A percentile compares a stretch with the other conserved stretches of the same genome.
These are phyloP conservation scores for Eristalis pertinax DNA, from an alignment of 2,888 invertebrate genomes.

Conservation along the genomic window DNA sequence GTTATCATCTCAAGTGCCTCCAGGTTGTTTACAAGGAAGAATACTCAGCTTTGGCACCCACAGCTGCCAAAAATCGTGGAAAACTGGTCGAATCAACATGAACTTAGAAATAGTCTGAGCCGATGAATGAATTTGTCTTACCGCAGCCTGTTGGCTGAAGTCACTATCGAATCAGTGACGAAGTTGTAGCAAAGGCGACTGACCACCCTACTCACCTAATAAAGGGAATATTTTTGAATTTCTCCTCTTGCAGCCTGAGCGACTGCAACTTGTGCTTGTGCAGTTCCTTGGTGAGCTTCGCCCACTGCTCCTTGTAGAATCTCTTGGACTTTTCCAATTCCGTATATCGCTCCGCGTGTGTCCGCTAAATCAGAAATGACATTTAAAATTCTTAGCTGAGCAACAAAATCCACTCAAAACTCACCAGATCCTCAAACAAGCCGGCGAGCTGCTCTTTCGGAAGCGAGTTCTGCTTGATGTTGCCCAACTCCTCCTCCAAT, in stretches of 20 bases:
- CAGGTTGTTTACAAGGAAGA: too few relatives aligned
- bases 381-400: neutral
- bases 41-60: too few relatives aligned
- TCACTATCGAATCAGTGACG: too few relatives aligned
- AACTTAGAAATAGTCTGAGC: too few relatives aligned
- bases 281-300: conserved; percentile 86
- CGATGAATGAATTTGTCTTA: too few relatives aligned
- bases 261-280: conserved; percentile 83
- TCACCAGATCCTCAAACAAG: conserved; percentile 86
- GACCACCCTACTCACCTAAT: conserved; percentile 73
- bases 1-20: too few relatives aligned
- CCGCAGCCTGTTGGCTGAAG: too few relatives aligned
- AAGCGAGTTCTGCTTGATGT: conserved; percentile 83
- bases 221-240: conserved; percentile 65
- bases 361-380: conserved; percentile 63
- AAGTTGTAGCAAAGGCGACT: neutral
- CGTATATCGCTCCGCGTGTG: conserved; percentile 83
- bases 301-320: conserved; percentile 90
- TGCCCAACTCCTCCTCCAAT: conserved; percentile 78
- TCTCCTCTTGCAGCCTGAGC: conserved; percentile 71
- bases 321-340: conserved; percentile 86
- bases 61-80: too few relatives aligned
- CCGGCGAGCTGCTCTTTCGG: conserved; percentile 86
- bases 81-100: too few relatives aligned
- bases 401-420: conserved; percentile 1